Evolutionary conservation across 2,113 vertebrate species (phyloP).

Genomic region (Crocuta crocuta): DNA sequence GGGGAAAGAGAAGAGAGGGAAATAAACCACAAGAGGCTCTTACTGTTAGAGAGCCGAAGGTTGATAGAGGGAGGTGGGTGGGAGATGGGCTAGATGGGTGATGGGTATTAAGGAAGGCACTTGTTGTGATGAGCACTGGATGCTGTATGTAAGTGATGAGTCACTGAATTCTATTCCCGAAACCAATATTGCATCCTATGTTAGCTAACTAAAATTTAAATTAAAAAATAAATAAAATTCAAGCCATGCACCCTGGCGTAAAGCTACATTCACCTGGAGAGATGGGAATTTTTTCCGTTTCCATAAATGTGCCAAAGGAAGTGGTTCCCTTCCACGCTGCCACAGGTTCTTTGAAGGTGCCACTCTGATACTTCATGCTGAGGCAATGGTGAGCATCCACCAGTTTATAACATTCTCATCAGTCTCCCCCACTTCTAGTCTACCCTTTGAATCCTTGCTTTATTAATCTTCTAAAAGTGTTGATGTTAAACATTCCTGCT

Average conservation of each 20-base stretch:
- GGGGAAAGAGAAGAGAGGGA: no score
- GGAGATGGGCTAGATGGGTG: no score
- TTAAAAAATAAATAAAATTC: background rate
- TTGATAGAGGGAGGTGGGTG: no score
- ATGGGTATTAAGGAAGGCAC: no score
- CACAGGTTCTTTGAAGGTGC: background rate
- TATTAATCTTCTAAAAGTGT: background rate
- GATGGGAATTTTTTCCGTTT: background rate
- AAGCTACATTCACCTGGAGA: background rate
- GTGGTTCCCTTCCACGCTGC: background rate
- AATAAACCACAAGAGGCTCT: no score
- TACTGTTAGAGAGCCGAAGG: no score
- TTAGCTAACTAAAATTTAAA: no score
- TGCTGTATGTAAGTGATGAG: no score
- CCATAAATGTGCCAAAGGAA: background rate
- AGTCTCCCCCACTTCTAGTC: background rate
- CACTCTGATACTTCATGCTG: background rate
- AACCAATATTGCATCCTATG: no score
- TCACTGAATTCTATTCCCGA: no score
- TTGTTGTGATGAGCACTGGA: no score
- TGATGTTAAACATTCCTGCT: background rate
- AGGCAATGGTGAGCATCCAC: background rate
- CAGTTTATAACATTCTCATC: background rate
- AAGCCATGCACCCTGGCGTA: background rate
- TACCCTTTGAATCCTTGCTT: background rate